Evolutionary conservation across 35 echinoderm and acorn worm genomes (phyloP).

Genomic region (Eucidaris tribuloides): DNA sequence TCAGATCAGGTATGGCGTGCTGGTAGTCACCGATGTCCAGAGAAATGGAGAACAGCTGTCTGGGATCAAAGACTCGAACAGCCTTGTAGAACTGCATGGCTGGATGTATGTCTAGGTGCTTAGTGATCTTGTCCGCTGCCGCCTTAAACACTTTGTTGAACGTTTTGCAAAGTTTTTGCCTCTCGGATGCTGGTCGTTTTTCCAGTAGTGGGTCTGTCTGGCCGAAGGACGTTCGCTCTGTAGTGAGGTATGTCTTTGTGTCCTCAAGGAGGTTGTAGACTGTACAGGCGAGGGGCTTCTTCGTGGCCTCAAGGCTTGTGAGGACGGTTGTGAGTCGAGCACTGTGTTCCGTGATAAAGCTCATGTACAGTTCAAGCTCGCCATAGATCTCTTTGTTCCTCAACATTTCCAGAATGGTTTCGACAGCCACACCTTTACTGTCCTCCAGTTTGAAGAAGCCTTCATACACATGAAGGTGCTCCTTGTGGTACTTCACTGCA

Average conservation of each 20-base stretch:
- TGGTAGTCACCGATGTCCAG: constrained; percentile 36
- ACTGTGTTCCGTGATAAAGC: constrained; percentile 38
- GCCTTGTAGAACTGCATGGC: constrained; percentile 46
- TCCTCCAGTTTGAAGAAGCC: constrained; percentile 60
- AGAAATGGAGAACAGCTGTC: constrained; percentile 31
- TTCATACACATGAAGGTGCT: constrained; percentile 62
- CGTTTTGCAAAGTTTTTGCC: neutral
- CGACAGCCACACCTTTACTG: constrained; percentile 53
- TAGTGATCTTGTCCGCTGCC: constrained; percentile 30
- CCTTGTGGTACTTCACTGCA: constrained; percentile 45
- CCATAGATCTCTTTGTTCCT: constrained; percentile 48
- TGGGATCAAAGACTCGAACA: constrained; percentile 57
- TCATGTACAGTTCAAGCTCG: constrained; percentile 25
- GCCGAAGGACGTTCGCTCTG: constrained; percentile 28
- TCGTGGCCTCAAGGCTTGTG: constrained; percentile 46
- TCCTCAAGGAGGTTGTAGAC: constrained; percentile 41
- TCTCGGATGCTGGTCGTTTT: neutral
- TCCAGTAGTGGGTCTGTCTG: constrained; percentile 33
- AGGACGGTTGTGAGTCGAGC: constrained; percentile 14
- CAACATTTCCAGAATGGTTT: constrained; percentile 50
- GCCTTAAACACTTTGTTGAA: constrained; percentile 48
- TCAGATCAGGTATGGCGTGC: constrained; percentile 26
- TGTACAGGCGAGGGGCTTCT: constrained; percentile 48
- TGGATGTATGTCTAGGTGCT: constrained; percentile 26
- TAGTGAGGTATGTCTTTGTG: constrained; percentile 6